Conservation (phyloP, 2,888 invertebrate species). For the Drosophila demipolita region DNA sequence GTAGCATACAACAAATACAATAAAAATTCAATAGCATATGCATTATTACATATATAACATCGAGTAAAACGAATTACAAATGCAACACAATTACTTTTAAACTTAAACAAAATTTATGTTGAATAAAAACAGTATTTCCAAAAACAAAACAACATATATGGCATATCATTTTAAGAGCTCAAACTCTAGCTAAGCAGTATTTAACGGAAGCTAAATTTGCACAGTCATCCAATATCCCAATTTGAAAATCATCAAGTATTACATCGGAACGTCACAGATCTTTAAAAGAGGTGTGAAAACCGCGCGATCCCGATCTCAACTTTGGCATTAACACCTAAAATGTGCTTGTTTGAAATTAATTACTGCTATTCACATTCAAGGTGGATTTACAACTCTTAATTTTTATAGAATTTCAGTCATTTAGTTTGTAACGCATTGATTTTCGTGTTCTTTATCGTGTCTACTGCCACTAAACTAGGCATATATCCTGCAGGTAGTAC, state of each 20-base stretch:
- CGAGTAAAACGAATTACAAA: constrained; percentile 74
- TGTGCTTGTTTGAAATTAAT: not conserved
- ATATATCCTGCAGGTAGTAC: not conserved
- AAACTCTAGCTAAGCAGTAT: not conserved
- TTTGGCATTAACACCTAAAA: not conserved
- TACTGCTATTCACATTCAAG: not conserved
- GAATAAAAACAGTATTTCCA: constrained; percentile 81
- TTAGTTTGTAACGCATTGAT: too few species aligned
- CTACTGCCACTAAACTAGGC: too few species aligned
- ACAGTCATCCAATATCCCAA: not conserved
- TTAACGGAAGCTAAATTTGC: not conserved
- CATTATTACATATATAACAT: constrained; percentile 79
- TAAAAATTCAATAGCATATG: constrained; percentile 69
- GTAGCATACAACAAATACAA: constrained; percentile 56
- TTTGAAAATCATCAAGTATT: not conserved
- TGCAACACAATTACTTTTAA: constrained; percentile 77
- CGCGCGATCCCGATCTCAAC: not conserved
- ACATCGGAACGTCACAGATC: not conserved
- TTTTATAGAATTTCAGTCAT: not conserved
- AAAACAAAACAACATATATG: constrained; percentile 47
- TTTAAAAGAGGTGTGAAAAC: not conserved
- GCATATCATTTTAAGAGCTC: not conserved
- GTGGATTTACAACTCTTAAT: not conserved
- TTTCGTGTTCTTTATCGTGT: not conserved
- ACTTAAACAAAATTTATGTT: constrained; percentile 78